Conservation (phyloP, 2,113 vertebrate species). For the Cricetomys ansorgei region DNA sequence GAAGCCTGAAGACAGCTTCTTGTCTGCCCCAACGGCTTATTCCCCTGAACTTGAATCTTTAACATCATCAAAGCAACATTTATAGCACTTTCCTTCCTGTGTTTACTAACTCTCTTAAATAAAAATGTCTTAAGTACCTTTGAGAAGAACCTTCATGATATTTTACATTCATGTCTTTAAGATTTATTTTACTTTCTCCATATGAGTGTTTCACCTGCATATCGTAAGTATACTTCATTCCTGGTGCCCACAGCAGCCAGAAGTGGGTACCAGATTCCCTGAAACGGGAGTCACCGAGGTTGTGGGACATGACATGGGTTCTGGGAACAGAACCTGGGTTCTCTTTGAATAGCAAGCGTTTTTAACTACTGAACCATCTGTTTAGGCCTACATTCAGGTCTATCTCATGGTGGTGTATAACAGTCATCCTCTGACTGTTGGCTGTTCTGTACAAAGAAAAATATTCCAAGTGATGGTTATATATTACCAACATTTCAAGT, state of each 20-base stretch:
- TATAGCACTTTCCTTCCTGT: background rate
- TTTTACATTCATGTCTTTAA: background rate
- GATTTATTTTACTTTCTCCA: background rate
- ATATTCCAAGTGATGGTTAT: background rate
- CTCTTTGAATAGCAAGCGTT: background rate
- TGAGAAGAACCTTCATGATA: background rate
- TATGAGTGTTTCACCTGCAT: background rate
- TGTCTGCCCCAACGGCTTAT: constrained; percentile 81
- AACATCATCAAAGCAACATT: background rate
- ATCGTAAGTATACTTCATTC: background rate
- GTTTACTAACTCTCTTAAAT: background rate
- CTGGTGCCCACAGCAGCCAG: background rate
- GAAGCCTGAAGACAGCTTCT: constrained; percentile 92
- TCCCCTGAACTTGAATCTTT: background rate
- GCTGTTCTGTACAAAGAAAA: background rate
- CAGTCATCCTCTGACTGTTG: background rate
- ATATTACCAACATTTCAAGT: background rate
- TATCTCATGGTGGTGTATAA: background rate
- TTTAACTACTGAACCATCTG: background rate
- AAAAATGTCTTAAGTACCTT: background rate
- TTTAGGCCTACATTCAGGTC: background rate
- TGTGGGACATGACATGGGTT: background rate
- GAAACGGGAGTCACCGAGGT: background rate
- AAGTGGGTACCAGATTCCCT: background rate
- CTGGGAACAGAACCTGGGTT: background rate